Percentiles rank a stretch among this genome's conserved stretches.
phyloP scores from a whole-genome alignment of 2,113 vertebrate species.

The Oryzias woworae region DNA sequence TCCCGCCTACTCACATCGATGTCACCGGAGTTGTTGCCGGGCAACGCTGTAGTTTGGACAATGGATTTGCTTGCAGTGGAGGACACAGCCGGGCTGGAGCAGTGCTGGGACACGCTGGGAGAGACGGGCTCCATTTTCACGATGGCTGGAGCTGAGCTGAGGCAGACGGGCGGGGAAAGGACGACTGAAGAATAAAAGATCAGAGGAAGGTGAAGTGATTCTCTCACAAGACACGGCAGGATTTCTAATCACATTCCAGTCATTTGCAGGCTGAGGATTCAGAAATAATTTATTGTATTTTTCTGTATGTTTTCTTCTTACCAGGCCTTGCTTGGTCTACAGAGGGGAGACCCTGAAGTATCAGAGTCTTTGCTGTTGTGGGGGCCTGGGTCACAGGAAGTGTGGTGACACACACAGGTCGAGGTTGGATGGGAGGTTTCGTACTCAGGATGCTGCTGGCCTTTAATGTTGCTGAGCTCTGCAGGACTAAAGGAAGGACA shows the following conservation, averaged over 20 bases:
- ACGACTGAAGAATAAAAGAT: slow-evolving; percentile 64
- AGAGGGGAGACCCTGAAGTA: slow-evolving; percentile 80
- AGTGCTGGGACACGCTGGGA: slow-evolving; percentile 61
- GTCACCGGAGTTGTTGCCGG: slow-evolving; percentile 69
- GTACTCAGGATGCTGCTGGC: slow-evolving; percentile 71
- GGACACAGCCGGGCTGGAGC: slow-evolving; percentile 54
- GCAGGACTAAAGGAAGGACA: slow-evolving; percentile 29
- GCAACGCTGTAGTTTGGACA: slow-evolving; percentile 74
- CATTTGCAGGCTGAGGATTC: background rate
- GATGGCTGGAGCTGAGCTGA: slow-evolving; percentile 76
- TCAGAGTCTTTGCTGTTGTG: slow-evolving; percentile 74
- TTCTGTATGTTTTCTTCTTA: slow-evolving; percentile 28
- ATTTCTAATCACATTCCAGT: background rate
- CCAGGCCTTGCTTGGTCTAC: slow-evolving; percentile 72
- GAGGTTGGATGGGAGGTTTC: slow-evolving; percentile 83
- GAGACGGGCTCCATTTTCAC: slow-evolving; percentile 82
- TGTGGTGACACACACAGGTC: slow-evolving; percentile 76
- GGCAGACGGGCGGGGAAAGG: slow-evolving; percentile 79
- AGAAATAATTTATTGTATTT: no score
- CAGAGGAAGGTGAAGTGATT: background rate
- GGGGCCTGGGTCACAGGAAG: slow-evolving; percentile 65
- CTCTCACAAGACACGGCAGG: background rate
- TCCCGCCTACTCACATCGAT: slow-evolving; percentile 78
- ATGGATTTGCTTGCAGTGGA: slow-evolving; percentile 80
- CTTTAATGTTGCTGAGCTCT: slow-evolving; percentile 52